These are phyloP conservation scores for Drosophila barbarae DNA, from an alignment of 2,888 invertebrate genomes.

Conservation along the genomic window DNA sequence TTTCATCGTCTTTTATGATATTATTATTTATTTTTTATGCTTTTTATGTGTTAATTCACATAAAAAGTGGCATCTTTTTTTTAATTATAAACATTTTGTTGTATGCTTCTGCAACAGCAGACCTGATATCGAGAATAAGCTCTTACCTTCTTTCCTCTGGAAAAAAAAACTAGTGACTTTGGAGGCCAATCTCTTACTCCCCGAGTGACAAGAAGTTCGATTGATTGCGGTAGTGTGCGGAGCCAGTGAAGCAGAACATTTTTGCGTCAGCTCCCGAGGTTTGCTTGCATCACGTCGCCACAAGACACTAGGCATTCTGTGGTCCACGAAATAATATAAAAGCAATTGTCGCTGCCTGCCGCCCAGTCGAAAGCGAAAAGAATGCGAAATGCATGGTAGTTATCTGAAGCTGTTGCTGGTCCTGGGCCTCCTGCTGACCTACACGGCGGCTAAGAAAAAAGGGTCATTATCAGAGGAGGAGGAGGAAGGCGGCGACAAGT, in stretches of 20 bases:
- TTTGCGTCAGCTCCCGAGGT: conserved; percentile 33
- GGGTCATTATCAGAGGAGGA: conserved; percentile 77
- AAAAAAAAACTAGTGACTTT: background rate
- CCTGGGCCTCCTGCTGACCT: conserved; percentile 68
- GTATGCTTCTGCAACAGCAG: background rate
- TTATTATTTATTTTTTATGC: background rate
- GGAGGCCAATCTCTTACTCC: conserved; percentile 44
- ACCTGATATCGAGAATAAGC: background rate
- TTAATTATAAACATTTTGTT: background rate
- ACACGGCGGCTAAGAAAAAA: conserved; percentile 69
- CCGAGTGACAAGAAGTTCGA: conserved; percentile 12
- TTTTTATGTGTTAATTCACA: background rate
- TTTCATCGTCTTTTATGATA: too few relatives aligned
- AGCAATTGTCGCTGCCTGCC: conserved; percentile 21
- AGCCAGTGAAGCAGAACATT: conserved; percentile 49
- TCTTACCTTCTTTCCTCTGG: background rate
- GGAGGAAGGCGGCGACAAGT: conserved; percentile 77
- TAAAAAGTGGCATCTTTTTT: background rate
- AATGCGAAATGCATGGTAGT: conserved; percentile 51
- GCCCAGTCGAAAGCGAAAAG: conserved; percentile 39
- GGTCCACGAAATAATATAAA: conserved; percentile 58
- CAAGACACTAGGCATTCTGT: conserved; percentile 43
- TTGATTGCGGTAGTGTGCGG: conserved; percentile 19
- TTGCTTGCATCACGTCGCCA: conserved; percentile 53
- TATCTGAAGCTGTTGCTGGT: conserved; percentile 70